phyloP scores from a whole-genome alignment of 2,888 invertebrate species.

The Myopa testacea region DNA sequence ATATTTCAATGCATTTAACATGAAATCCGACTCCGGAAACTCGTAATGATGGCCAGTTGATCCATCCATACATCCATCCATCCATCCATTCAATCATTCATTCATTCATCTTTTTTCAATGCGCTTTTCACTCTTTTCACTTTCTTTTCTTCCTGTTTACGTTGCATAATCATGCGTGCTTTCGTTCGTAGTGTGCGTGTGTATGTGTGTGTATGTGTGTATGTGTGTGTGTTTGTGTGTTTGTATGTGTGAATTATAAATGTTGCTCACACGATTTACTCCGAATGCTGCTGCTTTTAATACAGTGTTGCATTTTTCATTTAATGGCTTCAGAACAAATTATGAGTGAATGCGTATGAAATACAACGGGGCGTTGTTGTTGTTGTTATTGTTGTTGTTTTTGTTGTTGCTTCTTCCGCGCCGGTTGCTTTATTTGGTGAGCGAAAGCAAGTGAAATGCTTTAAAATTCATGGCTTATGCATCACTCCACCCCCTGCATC shows the following conservation, averaged over 20 bases:
- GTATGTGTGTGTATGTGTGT: not conserved
- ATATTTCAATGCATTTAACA: no score
- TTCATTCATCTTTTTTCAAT: not conserved
- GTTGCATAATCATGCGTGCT: not conserved
- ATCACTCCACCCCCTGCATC: not conserved
- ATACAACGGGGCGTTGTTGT: not conserved
- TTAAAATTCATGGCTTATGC: slow-evolving; percentile 8
- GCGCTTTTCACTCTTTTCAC: not conserved
- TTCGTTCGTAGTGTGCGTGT: not conserved
- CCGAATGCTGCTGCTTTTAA: slow-evolving; percentile 1
- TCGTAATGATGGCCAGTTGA: no score
- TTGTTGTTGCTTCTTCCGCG: not conserved
- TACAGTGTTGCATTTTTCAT: slow-evolving; percentile 34
- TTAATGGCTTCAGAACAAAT: slow-evolving; percentile 16
- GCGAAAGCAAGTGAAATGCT: not conserved
- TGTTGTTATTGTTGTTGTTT: not conserved
- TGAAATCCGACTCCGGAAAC: no score
- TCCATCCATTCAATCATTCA: not conserved
- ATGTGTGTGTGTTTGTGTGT: not conserved
- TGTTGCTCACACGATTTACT: slow-evolving; percentile 11
- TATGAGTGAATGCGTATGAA: not conserved
- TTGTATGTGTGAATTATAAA: not conserved
- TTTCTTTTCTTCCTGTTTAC: not conserved
- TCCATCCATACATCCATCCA: not conserved
- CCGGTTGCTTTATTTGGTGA: not conserved